These are phyloP conservation scores for Drosophila nasuta DNA, from an alignment of 1,140 invertebrate genomes.

Conservation along the genomic window DNA sequence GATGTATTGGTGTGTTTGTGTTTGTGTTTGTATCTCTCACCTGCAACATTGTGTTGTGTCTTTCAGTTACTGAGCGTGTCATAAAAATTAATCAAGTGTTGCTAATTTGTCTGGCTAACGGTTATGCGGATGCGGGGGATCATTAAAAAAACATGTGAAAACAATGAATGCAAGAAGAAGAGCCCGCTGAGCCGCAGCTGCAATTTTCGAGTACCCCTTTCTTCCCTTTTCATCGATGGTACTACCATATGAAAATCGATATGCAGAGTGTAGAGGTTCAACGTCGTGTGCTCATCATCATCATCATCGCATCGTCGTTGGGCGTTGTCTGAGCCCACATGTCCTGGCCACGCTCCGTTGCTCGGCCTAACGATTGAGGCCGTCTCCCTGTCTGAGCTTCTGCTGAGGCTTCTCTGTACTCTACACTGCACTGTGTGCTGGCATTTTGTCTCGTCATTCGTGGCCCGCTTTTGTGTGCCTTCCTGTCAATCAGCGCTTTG, in stretches of 20 bases:
- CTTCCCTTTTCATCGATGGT: not conserved
- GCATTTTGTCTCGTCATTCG: constrained; percentile 46
- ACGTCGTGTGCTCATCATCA: not conserved
- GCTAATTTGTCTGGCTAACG: constrained; percentile 71
- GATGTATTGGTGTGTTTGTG: not conserved
- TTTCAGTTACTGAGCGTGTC: constrained; percentile 52
- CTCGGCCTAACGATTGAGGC: constrained; percentile 72
- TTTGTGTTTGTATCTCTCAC: constrained; percentile 31
- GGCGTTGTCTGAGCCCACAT: constrained; percentile 49
- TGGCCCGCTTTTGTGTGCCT: constrained; percentile 48
- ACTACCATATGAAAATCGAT: constrained; percentile 59
- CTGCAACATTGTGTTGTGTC: constrained; percentile 51
- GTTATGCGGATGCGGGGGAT: constrained; percentile 3
- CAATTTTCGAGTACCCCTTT: constrained; percentile 36
- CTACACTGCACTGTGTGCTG: constrained; percentile 7
- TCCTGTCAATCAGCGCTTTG: constrained; percentile 80
- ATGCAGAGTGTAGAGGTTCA: constrained; percentile 25
- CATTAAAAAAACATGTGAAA: constrained; percentile 43
- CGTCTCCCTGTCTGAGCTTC: constrained; percentile 10
- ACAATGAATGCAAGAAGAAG: constrained; percentile 27
- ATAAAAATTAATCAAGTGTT: constrained; percentile 78
- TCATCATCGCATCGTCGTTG: constrained; percentile 18
- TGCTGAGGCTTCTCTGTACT: not conserved
- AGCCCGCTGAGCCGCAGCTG: constrained; percentile 54
- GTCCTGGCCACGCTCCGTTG: constrained; percentile 73